Percentiles rank a stretch among this genome's conserved stretches.
Conservation (phyloP, 1,140 invertebrate species). For the Trinorchestia longiramus region DNA sequence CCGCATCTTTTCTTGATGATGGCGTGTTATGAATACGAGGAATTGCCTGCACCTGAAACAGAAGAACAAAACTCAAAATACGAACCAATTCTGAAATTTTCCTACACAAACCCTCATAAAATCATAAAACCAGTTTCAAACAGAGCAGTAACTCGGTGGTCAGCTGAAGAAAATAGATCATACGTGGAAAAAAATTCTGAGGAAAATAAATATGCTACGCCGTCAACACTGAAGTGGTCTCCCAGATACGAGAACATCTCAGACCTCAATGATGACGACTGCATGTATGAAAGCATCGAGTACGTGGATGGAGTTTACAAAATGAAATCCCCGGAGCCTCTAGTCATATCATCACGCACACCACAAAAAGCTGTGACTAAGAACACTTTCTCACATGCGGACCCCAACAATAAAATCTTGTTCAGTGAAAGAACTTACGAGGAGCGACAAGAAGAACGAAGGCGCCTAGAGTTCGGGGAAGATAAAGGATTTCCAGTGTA, state of each 20-base stretch:
- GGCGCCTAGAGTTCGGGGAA: background rate
- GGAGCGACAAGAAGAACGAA: conserved; percentile 24
- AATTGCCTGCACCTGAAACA: background rate
- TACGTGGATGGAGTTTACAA: background rate
- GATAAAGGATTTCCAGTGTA: background rate
- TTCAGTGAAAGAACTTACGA: conserved; percentile 40
- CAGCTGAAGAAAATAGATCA: background rate
- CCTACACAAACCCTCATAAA: conserved; percentile 40
- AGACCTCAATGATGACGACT: background rate
- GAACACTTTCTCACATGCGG: background rate
- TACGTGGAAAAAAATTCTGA: background rate
- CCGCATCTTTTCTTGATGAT: background rate
- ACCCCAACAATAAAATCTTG: background rate
- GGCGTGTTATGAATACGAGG: background rate
- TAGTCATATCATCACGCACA: background rate
- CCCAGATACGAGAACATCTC: background rate
- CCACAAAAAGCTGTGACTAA: background rate
- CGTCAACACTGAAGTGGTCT: background rate
- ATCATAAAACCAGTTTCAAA: background rate
- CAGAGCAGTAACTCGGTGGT: background rate
- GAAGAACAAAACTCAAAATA: background rate
- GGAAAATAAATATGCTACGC: background rate
- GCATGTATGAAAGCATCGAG: background rate
- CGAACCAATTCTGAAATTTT: conserved; percentile 16
- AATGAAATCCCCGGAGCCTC: background rate